These are phyloP conservation scores for Ellobium chinense DNA, from an alignment of 2,888 invertebrate species.

Conservation along the genomic window DNA sequence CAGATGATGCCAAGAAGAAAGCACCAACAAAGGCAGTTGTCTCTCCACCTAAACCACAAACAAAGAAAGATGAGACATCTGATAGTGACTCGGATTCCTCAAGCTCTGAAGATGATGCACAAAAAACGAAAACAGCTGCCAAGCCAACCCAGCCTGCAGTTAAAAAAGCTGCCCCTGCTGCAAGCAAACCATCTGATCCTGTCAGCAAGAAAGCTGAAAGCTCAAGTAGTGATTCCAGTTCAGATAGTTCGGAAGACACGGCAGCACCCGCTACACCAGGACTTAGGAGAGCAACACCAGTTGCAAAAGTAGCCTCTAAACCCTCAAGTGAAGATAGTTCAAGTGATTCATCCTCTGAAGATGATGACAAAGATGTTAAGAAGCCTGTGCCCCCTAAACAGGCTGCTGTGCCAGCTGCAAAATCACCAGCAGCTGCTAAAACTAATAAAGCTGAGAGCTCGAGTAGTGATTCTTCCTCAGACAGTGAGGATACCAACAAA, in stretches of 20 bases:
- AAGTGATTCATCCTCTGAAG: slow-evolving; percentile 33
- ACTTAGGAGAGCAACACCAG: slow-evolving; percentile 34
- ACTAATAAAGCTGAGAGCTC: slow-evolving; percentile 52
- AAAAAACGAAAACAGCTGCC: neutral
- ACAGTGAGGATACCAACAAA: slow-evolving; percentile 25
- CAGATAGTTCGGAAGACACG: slow-evolving; percentile 34
- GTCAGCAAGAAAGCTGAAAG: slow-evolving; percentile 33
- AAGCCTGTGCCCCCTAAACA: slow-evolving; percentile 14
- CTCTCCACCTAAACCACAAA: slow-evolving; percentile 10
- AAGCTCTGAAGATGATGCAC: slow-evolving; percentile 18
- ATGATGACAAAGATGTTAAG: slow-evolving; percentile 35
- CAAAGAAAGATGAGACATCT: slow-evolving; percentile 39
- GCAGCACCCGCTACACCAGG: slow-evolving; percentile 16
- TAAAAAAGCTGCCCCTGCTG: slow-evolving; percentile 34
- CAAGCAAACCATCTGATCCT: no score
- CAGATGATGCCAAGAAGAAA: slow-evolving; percentile 45
- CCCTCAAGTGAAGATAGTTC: slow-evolving; percentile 43
- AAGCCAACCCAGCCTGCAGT: neutral
- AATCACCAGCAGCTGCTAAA: neutral
- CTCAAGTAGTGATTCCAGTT: slow-evolving; percentile 39
- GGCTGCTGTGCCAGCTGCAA: neutral
- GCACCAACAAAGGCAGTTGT: neutral
- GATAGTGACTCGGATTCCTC: slow-evolving; percentile 41
- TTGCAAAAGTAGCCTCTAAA: slow-evolving; percentile 46
- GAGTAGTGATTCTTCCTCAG: slow-evolving; percentile 44